Base-by-base conservation (phyloP, 2,888 invertebrate genomes). In the Nebria salina region DNA sequence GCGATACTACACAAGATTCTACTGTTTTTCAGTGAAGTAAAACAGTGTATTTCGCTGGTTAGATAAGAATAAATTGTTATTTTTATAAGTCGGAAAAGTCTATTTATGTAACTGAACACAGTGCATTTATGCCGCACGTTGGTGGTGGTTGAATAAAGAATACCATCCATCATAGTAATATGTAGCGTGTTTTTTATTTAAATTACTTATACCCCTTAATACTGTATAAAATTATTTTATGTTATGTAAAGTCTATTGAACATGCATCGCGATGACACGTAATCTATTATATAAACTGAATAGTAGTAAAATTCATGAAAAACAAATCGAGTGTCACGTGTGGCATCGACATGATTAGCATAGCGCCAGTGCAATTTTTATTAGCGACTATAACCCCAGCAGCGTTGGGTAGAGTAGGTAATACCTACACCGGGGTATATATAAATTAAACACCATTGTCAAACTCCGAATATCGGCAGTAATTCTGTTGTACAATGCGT, bases 381-480 rank as follows among this genome's bases (percentile, higher is more conserved):
- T 54, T 54, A 54, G 54, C 54, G 54, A 13, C 54, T 54, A 54
- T 54, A 54, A 54, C 54, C 54, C 54, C 54, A 8, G 54, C 54
- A 54, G 54, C 13, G 5, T 34, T 5, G 34, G 54, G 54, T 54
- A 13, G 54, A 54, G 11, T 54, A 54, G 54, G 54, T 54, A 54
- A 54, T 54, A 54, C 54, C 54, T 73, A 43, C 43, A 34, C 73
- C 73, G 73, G 42, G 13, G 73, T 73, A 43, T 43, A 43, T 73
- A 73, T 73, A 73, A 73, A 73, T 73, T 73, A 73, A 73, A 73
- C 41, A 43, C 73, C 73, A 73, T 73, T 73, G 73, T 73, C 73
- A 73, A 54, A 9, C 42, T 43, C 15, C 54, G 42, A 42, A 73
- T 73, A 73, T 73, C 73, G 73, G 41, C 43, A 26, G 73, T 73